Evolutionary conservation across 37 sponge, comb jelly and placozoan genomes (phyloP), one percentile per base, ranked within the genome.

Genomic region (Petrosia ficiformis): DNA sequence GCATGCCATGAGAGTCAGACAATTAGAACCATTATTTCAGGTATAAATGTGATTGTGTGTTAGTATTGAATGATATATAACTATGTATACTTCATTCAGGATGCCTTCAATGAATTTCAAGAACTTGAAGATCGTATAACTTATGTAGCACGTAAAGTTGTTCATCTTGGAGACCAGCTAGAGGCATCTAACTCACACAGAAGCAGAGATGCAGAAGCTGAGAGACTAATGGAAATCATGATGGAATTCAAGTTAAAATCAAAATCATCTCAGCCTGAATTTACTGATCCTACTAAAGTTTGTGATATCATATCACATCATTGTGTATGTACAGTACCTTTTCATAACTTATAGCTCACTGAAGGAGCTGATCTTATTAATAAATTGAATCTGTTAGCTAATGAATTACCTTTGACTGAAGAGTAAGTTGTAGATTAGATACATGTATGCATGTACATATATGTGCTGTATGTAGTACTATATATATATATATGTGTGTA

Each of bases 81-180:
- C 1, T 19, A 2, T 43, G 28, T 68, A 32, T 74, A 68, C 40
- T 32, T 6, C 31, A 33, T 41, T 22, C 38, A 92, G 92, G 87
- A 87, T 26, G 79, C 88, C 8, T 84, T 84, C 52, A 29, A 26
- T 38, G 85, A 93, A 42, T 93, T 88, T 57, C 89, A 93, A 44
- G 78, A 4, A 16, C 84, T 95, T 25, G 96, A 95, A 52, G 87
- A 89, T 48, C 43, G 89, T 63, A 89, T 95, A 34, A 89, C 82
- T 8, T 36, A 72, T 2, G 90, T 95, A 39, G 88, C 96, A 19
- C 88, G 90, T 39, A 95, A 95, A 70, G 96, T 95, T 74, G 96
- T 95, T n/a, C 92, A 95, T 40, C 82, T 95, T 16, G 96, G 96
- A 5, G 96, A 95, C 77, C 96, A 95, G 75, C 79, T 95, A 87